Evolutionary conservation across 2,113 vertebrate species (phyloP).

Genomic region (Toxotes chatareus): DNA sequence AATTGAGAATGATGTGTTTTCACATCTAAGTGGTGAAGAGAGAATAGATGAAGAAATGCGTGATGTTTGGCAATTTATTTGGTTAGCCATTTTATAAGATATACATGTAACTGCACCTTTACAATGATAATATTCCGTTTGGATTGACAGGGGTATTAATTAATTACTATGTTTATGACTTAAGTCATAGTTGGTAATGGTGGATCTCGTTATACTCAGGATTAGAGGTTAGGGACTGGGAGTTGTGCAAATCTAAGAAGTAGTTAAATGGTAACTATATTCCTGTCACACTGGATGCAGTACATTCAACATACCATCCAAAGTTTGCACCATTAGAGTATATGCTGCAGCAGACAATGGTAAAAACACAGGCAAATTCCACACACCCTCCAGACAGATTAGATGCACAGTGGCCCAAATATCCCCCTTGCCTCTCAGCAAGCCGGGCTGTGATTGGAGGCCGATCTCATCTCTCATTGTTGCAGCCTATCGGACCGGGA

Average conservation of each 20-base stretch:
- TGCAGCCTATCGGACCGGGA: slow-evolving; percentile 92
- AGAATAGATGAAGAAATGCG: too few species aligned
- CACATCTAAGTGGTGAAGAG: too few species aligned
- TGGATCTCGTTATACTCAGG: too few species aligned
- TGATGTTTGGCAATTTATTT: too few species aligned
- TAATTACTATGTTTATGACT: too few species aligned
- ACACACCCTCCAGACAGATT: slow-evolving; percentile 53
- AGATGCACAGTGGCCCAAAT: slow-evolving; percentile 77
- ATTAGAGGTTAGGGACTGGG: background rate
- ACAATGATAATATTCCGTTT: too few species aligned
- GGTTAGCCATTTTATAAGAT: too few species aligned
- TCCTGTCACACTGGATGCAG: background rate
- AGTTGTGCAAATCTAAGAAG: background rate
- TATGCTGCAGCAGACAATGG: slow-evolving; percentile 19
- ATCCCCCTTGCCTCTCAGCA: slow-evolving; percentile 79
- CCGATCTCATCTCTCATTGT: slow-evolving; percentile 81
- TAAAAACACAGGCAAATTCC: slow-evolving; percentile 48
- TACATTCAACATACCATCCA: background rate
- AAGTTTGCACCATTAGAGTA: background rate
- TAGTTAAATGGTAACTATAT: background rate
- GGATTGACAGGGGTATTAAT: too few species aligned
- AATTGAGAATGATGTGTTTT: too few species aligned
- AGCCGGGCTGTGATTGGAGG: slow-evolving; percentile 86
- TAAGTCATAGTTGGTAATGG: too few species aligned
- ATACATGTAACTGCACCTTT: too few species aligned